Base-by-base conservation (phyloP, 2,888 invertebrate species). In the Cheilosia soror region DNA sequence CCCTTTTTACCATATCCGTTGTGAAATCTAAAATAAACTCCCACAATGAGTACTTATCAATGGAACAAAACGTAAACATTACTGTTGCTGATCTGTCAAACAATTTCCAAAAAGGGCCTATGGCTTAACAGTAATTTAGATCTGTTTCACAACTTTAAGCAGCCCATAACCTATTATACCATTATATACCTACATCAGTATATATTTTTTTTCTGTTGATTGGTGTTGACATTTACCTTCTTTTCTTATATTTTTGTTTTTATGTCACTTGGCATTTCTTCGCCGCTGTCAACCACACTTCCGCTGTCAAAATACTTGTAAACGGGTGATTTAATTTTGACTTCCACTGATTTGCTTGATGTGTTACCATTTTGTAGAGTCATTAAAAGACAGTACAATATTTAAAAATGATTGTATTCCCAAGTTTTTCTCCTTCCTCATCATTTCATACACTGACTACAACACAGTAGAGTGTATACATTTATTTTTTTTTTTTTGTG, bases 311-410 rank as follows among this genome's bases (percentile, higher is more conserved):
- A 71, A 57, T 84, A 47, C 42, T 53, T 33, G 57, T 5, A 72
- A 63, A 72, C 68, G 20, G 47, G 37, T 44, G 65, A 60, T 72
- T 82, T 37, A 33, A 68, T 77, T 77, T 77, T 72, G 27, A 82
- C 47, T 55, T 77, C 4, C 40, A 65, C n/a, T 49, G 27, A 44
- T 11, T 51, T 49, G 27, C 33, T 2, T 51, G 51, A 51, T 49
- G 53, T 9, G 7, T 3, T 47, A 4, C 20, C 47, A 47, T 20
- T 47, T 42, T 5, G 5, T n/a, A 42, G 27, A 44, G 27, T 55
- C 44, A 60, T 63, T 27, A 40, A 65, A 55, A 55, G 31, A 57
- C 44, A 62, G 40, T 66, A 7, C 5, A 20, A 20, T 65, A 57
- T 66, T 75, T 42, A 29, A 49, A 40, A 49, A 37, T 57, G 7